A percentile compares a stretch with the other conserved stretches of the same genome.
Conservation (phyloP, 2,113 vertebrate genomes). For the Sylvietta virens region DNA sequence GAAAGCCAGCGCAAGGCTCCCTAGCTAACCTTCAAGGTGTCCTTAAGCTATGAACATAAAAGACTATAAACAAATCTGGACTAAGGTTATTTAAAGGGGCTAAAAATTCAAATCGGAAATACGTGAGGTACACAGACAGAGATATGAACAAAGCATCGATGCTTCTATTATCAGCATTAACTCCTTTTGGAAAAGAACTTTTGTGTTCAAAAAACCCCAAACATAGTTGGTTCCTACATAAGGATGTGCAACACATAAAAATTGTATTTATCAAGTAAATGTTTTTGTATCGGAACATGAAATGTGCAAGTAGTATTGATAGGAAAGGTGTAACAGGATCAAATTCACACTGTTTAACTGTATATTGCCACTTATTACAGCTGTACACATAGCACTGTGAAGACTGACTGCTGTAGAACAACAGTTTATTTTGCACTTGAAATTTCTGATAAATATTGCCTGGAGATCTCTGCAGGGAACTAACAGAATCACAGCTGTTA, state of each 20-base stretch:
- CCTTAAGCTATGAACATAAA: not conserved
- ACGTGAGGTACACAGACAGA: not conserved
- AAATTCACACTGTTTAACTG: not conserved
- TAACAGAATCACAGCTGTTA: slow-evolving; percentile 63
- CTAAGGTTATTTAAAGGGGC: not conserved
- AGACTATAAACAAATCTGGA: not conserved
- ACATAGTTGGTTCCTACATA: not conserved
- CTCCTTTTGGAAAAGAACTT: not conserved
- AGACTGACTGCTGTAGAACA: not conserved
- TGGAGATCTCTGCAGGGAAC: slow-evolving; percentile 60
- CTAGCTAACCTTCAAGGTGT: not conserved
- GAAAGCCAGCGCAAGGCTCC: not conserved
- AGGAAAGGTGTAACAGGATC: not conserved
- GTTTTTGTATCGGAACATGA: not conserved
- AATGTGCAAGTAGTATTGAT: not conserved
- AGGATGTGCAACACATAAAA: not conserved
- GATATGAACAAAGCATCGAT: rapidly evolving
- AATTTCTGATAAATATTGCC: slow-evolving; percentile 67
- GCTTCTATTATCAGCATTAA: not conserved
- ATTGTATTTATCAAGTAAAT: not conserved
- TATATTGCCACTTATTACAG: not conserved
- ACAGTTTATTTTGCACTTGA: slow-evolving; percentile 62
- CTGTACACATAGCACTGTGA: not conserved
- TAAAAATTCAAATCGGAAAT: not conserved
- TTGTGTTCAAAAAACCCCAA: not conserved